phyloP scores from a whole-genome alignment of 2,797 vertebrate species.

The Allobates femoralis region DNA sequence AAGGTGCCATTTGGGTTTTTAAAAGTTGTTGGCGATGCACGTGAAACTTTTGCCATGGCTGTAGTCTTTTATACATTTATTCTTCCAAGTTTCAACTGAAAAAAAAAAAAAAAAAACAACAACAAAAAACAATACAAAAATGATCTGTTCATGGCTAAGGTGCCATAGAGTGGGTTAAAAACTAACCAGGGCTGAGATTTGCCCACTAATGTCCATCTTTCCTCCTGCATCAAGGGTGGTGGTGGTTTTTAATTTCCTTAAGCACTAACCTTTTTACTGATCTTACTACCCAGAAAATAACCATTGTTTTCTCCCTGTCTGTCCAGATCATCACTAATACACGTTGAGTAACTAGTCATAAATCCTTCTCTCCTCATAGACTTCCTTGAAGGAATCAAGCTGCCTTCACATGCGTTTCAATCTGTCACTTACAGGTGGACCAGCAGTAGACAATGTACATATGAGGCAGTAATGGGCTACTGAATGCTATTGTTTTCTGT shows the following conservation, averaged over 20 bases:
- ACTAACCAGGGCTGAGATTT: background rate
- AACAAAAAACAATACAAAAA: no score
- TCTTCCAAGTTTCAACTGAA: slow-evolving; percentile 5
- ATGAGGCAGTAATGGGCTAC: slow-evolving; percentile 85
- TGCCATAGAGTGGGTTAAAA: background rate
- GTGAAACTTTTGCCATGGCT: slow-evolving; percentile 92
- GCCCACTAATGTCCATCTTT: slow-evolving; percentile 22
- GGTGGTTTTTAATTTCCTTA: slow-evolving; percentile 61
- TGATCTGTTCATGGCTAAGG: slow-evolving; percentile 4
- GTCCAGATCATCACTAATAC: slow-evolving; percentile 77
- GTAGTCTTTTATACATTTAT: slow-evolving; percentile 72
- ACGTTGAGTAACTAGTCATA: slow-evolving; percentile 82
- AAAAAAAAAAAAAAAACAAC: slow-evolving; percentile 1
- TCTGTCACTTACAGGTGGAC: slow-evolving; percentile 80
- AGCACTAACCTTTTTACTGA: slow-evolving; percentile 74
- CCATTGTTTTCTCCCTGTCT: slow-evolving; percentile 55
- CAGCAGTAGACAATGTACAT: slow-evolving; percentile 84
- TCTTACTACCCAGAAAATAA: slow-evolving; percentile 66
- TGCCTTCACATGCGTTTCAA: slow-evolving; percentile 78
- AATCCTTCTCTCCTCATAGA: slow-evolving; percentile 78
- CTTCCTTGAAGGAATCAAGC: slow-evolving; percentile 80
- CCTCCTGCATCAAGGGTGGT: slow-evolving; percentile 20
- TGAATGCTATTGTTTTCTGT: slow-evolving; percentile 80
- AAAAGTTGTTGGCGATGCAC: slow-evolving; percentile 76
- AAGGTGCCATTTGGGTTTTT: slow-evolving; percentile 23